Percentiles rank a stretch among this genome's conserved stretches.
Conservation (phyloP, 2,888 invertebrate species). For the Agrochola lychnidis region DNA sequence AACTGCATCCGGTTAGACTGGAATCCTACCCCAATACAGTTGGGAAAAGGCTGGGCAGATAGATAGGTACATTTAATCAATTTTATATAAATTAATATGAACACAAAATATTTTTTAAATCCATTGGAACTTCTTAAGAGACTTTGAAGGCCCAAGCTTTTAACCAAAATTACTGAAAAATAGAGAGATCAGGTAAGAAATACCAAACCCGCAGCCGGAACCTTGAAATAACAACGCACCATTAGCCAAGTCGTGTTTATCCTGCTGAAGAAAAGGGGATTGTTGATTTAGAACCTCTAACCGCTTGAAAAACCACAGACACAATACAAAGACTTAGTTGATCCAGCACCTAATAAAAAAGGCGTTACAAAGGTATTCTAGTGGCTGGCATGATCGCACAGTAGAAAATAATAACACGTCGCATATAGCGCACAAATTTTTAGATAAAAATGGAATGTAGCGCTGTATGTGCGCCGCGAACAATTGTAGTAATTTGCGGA, state of each 20-base stretch:
- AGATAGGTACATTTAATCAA: not conserved
- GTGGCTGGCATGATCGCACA: conserved; percentile 3
- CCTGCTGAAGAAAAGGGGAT: conserved; percentile 75
- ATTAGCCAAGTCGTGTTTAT: conserved; percentile 80
- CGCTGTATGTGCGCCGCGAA: conserved; percentile 59
- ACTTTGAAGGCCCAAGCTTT: conserved; percentile 8
- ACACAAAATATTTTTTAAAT: not conserved
- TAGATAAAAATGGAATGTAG: conserved; percentile 46
- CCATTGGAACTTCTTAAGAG: not conserved
- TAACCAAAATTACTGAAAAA: conserved; percentile 42
- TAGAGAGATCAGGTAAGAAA: conserved; percentile 58
- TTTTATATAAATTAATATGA: not conserved
- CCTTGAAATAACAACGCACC: conserved; percentile 83
- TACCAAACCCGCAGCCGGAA: conserved; percentile 65
- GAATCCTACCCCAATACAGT: too few species aligned
- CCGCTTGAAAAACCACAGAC: conserved; percentile 67
- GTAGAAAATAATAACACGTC: conserved; percentile 44
- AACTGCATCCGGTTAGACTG: too few species aligned
- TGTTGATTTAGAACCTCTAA: conserved; percentile 80
- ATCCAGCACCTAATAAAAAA: conserved; percentile 39
- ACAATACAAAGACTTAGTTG: conserved; percentile 47
- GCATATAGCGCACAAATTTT: conserved; percentile 28
- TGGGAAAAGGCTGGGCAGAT: too few species aligned
- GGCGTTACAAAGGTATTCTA: conserved; percentile 5
- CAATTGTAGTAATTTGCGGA: conserved; percentile 85